phyloP scores from a whole-genome alignment of 2,113 vertebrate species.

The Podilymbus podiceps region DNA sequence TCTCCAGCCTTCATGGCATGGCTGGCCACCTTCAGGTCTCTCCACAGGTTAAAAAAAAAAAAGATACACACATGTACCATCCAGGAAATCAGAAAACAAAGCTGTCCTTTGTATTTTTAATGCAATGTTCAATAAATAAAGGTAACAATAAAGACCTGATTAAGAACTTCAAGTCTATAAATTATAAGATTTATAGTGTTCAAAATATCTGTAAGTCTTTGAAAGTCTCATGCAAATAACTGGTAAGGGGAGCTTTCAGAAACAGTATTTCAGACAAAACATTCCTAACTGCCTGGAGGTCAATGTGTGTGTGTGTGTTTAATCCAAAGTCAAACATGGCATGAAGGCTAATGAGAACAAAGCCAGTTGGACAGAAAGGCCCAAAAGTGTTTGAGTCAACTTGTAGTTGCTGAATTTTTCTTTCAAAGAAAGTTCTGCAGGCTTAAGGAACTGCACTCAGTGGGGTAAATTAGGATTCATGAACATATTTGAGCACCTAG shows the following conservation, averaged over 20 bases:
- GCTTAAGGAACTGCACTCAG: not conserved
- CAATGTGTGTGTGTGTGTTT: not conserved
- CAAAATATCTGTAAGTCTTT: not conserved
- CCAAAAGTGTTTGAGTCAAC: not conserved
- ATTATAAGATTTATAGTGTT: not conserved
- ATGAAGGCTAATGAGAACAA: not conserved
- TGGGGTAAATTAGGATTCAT: not conserved
- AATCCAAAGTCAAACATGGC: not conserved
- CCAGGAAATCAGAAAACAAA: not conserved
- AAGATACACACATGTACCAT: no score
- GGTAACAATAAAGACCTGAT: not conserved
- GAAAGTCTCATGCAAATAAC: not conserved
- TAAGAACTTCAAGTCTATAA: not conserved
- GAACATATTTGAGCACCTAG: not conserved
- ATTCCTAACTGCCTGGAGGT: not conserved
- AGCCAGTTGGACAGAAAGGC: not conserved
- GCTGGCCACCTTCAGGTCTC: not conserved
- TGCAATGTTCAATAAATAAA: not conserved
- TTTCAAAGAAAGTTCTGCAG: not conserved
- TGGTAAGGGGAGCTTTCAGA: not conserved
- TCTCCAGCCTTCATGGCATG: not conserved
- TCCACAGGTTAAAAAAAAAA: not conserved
- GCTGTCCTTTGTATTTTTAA: not conserved
- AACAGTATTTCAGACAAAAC: not conserved
- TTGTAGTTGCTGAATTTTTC: not conserved